A percentile compares a stretch with the other conserved stretches of the same genome.
These are phyloP conservation scores for Tapirus terrestris DNA, from an alignment of 2,113 vertebrate genomes.

Conservation along the genomic window DNA sequence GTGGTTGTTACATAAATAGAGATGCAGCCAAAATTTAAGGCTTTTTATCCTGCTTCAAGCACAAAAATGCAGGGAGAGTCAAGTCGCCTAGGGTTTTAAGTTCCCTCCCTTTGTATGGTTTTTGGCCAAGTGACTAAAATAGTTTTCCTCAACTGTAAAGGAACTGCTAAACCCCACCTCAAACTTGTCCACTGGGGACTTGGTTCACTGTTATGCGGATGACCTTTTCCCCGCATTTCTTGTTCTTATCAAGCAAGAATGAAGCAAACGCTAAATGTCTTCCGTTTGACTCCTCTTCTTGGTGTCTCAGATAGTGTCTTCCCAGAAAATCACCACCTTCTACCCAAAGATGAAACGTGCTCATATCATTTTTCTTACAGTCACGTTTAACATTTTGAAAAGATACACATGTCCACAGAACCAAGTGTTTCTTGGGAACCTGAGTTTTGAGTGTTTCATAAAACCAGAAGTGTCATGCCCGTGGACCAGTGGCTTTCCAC, in stretches of 20 bases:
- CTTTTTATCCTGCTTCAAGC: conserved; percentile 52
- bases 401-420: neutral
- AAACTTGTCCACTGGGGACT: neutral
- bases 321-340: conserved; percentile 16
- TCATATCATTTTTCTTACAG: neutral
- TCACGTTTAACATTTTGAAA: neutral
- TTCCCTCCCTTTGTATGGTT: conserved; percentile 49
- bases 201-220: neutral
- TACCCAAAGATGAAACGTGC: neutral
- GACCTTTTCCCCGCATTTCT: neutral
- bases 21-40: conserved; percentile 37
- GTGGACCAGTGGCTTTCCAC: neutral
- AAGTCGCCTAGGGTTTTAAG: neutral
- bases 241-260: neutral
- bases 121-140: conserved; percentile 68
- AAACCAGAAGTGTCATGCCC: neutral
- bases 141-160: conserved; percentile 58
- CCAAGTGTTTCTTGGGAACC: neutral
- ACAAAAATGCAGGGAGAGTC: conserved; percentile 52
- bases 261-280: neutral
- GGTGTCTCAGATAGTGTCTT: conserved; percentile 25
- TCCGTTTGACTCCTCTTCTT: neutral
- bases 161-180: conserved; percentile 36
- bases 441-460: conserved; percentile 12
- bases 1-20: conserved; percentile 55